phyloP scores from a whole-genome alignment of 2,888 invertebrate genomes.

The Megastigmus dorsalis region DNA sequence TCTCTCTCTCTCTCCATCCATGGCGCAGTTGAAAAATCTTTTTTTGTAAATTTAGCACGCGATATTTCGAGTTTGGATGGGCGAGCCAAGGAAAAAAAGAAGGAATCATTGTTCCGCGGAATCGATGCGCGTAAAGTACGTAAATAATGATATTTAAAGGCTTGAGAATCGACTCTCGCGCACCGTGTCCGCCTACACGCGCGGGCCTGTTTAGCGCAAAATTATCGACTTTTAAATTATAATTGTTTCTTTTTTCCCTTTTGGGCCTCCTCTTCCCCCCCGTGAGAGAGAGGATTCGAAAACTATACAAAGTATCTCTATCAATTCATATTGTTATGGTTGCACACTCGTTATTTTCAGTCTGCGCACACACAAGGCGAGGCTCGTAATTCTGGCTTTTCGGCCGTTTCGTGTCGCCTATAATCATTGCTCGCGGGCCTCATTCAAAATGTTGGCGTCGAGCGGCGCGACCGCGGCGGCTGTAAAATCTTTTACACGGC shows the following conservation, averaged over 20 bases:
- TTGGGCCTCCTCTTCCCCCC: not conserved
- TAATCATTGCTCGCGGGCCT: slow-evolving; percentile 21
- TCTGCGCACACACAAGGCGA: slow-evolving; percentile 1
- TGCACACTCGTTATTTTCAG: slow-evolving; percentile 41
- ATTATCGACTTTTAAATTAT: slow-evolving; percentile 50
- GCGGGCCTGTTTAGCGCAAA: slow-evolving; percentile 44
- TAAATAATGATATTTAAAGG: slow-evolving; percentile 31
- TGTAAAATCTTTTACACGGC: slow-evolving; percentile 21
- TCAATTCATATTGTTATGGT: slow-evolving; percentile 18
- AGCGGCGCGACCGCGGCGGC: not conserved
- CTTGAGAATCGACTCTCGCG: slow-evolving; percentile 52
- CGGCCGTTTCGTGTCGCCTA: slow-evolving; percentile 20
- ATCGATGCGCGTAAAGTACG: slow-evolving; percentile 36
- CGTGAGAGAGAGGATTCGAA: too few species aligned
- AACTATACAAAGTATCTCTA: slow-evolving; percentile 46
- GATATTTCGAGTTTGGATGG: slow-evolving; percentile 54
- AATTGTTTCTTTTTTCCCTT: not conserved
- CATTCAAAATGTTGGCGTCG: slow-evolving; percentile 15
- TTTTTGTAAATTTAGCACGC: slow-evolving; percentile 57
- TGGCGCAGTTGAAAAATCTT: slow-evolving; percentile 28
- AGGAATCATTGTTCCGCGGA: slow-evolving; percentile 22
- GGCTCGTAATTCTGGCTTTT: slow-evolving; percentile 40
- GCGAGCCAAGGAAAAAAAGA: not conserved
- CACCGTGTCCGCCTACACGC: slow-evolving; percentile 50
- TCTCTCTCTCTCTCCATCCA: not conserved